A percentile compares a stretch with the other conserved stretches of the same genome.
These are phyloP conservation scores for Hofmannophila pseudospretella DNA, from an alignment of 2,888 invertebrate species.

Conservation along the genomic window DNA sequence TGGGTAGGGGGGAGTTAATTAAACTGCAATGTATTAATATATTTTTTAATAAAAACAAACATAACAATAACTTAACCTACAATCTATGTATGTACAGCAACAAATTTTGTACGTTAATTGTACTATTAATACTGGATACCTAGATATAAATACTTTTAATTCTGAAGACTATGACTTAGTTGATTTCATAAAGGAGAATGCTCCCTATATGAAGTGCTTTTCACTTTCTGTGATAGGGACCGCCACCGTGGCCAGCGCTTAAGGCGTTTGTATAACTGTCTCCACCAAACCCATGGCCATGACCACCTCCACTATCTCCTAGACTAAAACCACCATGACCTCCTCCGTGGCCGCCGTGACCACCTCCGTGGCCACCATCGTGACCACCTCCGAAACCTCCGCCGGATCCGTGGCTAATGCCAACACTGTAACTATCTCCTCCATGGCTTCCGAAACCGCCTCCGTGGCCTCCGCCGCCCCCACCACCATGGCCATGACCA, in stretches of 20 bases:
- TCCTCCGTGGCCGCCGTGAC: conserved; percentile 28
- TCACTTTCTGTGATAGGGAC: conserved; percentile 56
- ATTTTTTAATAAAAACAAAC: conserved; percentile 19
- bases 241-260: conserved; percentile 66
- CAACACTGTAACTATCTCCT: conserved; percentile 27
- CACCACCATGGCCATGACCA: conserved; percentile 19
- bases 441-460: conserved; percentile 25
- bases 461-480: conserved; percentile 22
- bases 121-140: conserved; percentile 29
- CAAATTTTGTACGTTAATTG: conserved; percentile 36
- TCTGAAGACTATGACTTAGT: conserved; percentile 63
- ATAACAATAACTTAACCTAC: conserved; percentile 59
- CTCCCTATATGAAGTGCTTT: conserved; percentile 20
- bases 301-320: conserved; percentile 34
- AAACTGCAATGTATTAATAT: no score
- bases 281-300: conserved; percentile 40
- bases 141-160: conserved; percentile 23
- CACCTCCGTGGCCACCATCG: conserved; percentile 32
- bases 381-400: conserved; percentile 36
- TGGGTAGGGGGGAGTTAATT: no score
- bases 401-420: conserved; percentile 23
- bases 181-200: conserved; percentile 24
- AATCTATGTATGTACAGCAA: conserved; percentile 51
- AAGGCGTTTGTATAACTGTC: conserved; percentile 65
- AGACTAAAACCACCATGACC: conserved; percentile 19